phyloP scores from a whole-genome alignment of 2,797 vertebrate genomes.

The Xenentodon cancila region DNA sequence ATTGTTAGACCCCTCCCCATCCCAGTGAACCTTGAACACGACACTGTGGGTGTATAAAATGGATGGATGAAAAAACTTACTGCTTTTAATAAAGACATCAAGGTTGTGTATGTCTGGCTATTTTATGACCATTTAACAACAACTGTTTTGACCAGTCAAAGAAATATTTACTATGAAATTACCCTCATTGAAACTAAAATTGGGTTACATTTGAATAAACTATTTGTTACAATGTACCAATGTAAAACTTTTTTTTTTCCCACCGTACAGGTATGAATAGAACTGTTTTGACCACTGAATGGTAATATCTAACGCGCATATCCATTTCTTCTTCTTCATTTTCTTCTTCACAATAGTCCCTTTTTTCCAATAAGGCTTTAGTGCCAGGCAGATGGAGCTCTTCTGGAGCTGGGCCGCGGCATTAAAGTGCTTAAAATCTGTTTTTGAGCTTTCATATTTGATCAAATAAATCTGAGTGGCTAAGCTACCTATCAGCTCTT shows the following conservation, averaged over 20 bases:
- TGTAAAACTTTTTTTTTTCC: too few relatives aligned
- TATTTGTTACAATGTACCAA: too few relatives aligned
- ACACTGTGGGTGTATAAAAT: too few relatives aligned
- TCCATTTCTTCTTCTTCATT: constrained; percentile 10
- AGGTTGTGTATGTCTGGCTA: not conserved
- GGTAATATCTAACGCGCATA: constrained; percentile 28
- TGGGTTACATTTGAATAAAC: too few relatives aligned
- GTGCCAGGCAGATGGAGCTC: constrained; percentile 64
- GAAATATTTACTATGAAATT: not conserved
- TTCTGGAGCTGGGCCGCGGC: constrained; percentile 56
- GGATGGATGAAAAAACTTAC: too few relatives aligned
- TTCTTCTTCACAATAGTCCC: constrained; percentile 16
- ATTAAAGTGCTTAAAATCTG: constrained; percentile 67
- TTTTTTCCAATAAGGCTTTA: constrained; percentile 53
- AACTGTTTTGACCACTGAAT: not conserved
- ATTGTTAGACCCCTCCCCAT: not conserved
- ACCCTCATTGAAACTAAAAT: not conserved
- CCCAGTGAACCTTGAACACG: too few relatives aligned
- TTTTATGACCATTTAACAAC: constrained; percentile 12
- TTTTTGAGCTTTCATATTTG: constrained; percentile 58
- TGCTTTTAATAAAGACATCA: not conserved
- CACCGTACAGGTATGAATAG: too few relatives aligned
- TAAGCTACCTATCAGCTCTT: constrained; percentile 68
- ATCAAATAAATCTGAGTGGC: constrained; percentile 68
- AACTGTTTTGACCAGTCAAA: not conserved